Evolutionary conservation across 2,888 invertebrate species (phyloP), one percentile per base, ranked within the genome.

Genomic region (Plagiodera versicolora): DNA sequence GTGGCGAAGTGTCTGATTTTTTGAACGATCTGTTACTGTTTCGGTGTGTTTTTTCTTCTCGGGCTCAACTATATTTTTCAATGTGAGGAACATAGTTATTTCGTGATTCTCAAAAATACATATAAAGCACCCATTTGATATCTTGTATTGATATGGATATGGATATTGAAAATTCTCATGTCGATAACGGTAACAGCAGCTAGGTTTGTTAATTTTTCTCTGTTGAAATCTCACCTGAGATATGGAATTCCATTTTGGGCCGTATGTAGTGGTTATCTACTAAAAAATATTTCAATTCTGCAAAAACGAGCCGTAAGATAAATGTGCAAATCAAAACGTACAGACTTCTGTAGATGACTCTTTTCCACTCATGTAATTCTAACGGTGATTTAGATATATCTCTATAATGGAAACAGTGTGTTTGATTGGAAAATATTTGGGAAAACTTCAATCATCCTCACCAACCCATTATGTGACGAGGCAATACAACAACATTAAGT

Each of bases 171-270:
- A n/a, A n/a, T n/a, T n/a, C n/a, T n/a, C n/a, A n/a, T n/a, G n/a
- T n/a, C n/a, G n/a, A n/a, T n/a, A n/a, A n/a, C n/a, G n/a, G n/a
- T 47, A 49, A 9, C 49, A 49, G 49, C 28, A 20, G 50, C 50
- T 16, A 50, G 18, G 30, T 10, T 32, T 30, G 50, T 49, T 11
- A n/a, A 49, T 49, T 49, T 49, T 24, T 49, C 49, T 9, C 24
- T 49, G 49, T 24, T 49, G 49, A 28, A 49, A 49, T 49, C 50
- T 30, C 32, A 50, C 50, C 32, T 30, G 14, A 14, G 28, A 30
- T 50, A 49, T 49, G 49, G 49, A 24, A 49, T 20, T 30, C 30
- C 50, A 30, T 50, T 50, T 30, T 50, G 50, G 32, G 50, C 10
- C 9, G 32, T 30, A 16, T 50, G 30, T 30, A 50, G 50, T 51